Conservation (phyloP, 53 echinoderm and acorn worm genomes). For the Stichopus horrens region DNA sequence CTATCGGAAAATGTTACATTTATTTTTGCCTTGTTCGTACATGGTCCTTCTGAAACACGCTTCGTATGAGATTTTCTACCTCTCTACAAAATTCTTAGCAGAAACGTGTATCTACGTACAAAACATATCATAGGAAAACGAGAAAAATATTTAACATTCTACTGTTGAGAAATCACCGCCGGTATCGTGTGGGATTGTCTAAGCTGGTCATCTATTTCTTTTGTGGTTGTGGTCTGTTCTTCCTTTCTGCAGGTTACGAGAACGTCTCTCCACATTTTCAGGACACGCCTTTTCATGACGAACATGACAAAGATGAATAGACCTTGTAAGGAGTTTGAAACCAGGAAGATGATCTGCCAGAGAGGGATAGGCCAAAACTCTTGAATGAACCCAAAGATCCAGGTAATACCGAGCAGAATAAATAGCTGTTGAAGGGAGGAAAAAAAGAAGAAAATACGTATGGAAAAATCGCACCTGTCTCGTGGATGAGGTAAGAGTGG, state of each 20-base stretch:
- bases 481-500: not conserved
- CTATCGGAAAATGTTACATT: too few relatives aligned
- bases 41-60: too few relatives aligned
- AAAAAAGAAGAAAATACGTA: not conserved
- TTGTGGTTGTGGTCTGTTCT: constrained; percentile 4
- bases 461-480: not conserved
- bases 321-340: constrained; percentile 48
- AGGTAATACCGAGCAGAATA: constrained; percentile 53
- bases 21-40: too few relatives aligned
- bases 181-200: constrained; percentile 1
- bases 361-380: constrained; percentile 43
- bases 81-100: too few relatives aligned
- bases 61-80: too few relatives aligned
- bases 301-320: constrained; percentile 60
- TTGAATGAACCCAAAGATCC: constrained; percentile 56
- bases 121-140: too few relatives aligned
- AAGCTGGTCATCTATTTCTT: not conserved
- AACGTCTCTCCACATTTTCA: constrained; percentile 54
- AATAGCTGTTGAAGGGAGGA: constrained; percentile 42
- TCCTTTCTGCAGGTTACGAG: constrained; percentile 15
- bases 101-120: too few relatives aligned
- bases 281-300: constrained; percentile 51
- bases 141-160: not conserved
- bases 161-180: not conserved
- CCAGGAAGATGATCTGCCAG: constrained; percentile 53